Conservation (phyloP, 30 jellyfish, hydroid and myxozoan species). For the Cassiopea xamachana region DNA sequence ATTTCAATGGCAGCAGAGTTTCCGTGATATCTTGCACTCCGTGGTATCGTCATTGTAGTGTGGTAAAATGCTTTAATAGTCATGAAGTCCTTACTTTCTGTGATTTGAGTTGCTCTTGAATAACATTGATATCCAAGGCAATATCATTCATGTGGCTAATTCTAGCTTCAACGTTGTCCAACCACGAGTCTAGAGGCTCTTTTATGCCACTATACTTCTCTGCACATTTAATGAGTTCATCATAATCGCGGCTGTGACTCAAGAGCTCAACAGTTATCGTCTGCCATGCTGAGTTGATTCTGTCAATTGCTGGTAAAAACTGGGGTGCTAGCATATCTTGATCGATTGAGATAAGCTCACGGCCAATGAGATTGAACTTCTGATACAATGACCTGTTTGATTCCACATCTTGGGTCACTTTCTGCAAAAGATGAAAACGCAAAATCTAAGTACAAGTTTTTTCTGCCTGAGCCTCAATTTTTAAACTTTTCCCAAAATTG, state of each 20-base stretch:
- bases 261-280: conserved; percentile 87
- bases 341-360: conserved; percentile 83
- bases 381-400: conserved; percentile 89
- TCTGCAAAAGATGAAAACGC: conserved; percentile 38
- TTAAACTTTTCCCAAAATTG: too few relatives aligned
- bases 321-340: conserved; percentile 76
- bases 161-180: conserved; percentile 84
- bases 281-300: conserved; percentile 94
- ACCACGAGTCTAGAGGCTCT: conserved; percentile 92
- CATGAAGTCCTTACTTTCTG: conserved; percentile 72
- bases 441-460: not conserved
- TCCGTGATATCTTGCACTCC: too few relatives aligned
- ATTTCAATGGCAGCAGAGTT: too few relatives aligned
- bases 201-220: conserved; percentile 87
- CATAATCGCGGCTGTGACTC: conserved; percentile 88
- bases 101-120: conserved; percentile 76
- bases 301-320: conserved; percentile 81
- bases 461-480: too few relatives aligned
- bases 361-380: conserved; percentile 94
- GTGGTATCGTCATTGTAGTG: too few relatives aligned
- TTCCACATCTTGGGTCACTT: conserved; percentile 87
- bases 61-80: too few relatives aligned
- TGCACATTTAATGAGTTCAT: conserved; percentile 95
- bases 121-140: conserved; percentile 81
- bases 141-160: conserved; percentile 75